Base-by-base conservation (phyloP, 2,888 invertebrate genomes). In the Sesia bembeciformis region DNA sequence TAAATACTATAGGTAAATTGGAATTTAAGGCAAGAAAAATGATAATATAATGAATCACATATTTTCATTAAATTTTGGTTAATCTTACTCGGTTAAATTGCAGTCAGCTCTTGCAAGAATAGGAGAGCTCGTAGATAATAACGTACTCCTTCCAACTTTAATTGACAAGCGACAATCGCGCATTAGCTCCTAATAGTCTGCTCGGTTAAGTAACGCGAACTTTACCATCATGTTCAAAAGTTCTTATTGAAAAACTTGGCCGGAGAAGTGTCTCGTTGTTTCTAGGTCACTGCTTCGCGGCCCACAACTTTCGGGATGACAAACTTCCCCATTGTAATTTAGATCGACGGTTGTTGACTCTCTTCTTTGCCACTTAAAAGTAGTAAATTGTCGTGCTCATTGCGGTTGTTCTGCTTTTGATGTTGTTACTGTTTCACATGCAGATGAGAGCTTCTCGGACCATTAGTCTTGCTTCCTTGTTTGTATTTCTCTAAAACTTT, bases 161-260 rank as follows among this genome's bases (percentile, higher is more conserved):
- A 46, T 46, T 46, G 46, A 46, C 46, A 46, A 50, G 50, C 39
- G 50, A 52, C 52, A 52, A 40, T 39, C 40, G 39, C 40, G 40
- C 43, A 51, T 52, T 54, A 42, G 54, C 43, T 8, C 50, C 54
- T 42, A 54, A 51, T 54, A 52, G 55, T 55, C 39, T 50, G 50
- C 50, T 46, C 46, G 46, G n/a, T 46, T 59, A 63, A 68, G 67
- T 66, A 67, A 64, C 61, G 62, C 62, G 62, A 72, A 74, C 72
- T 77, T 76, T 65, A 63, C 68, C 70, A 73, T 74, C 71, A 62
- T 68, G 70, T 70, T 76, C 68, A 67, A 70, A 70, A 71, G 72
- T 68, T 72, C 72, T 79, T 80, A 81, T 83, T 82, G 81, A 81
- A 82, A 82, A 81, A 83, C 76, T 81, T 81, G 67, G 66, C 64